Percentiles rank a stretch among this genome's conserved stretches.
Evolutionary conservation across 2,113 vertebrate species (phyloP).

Genomic region (Beaufortia kweichowensis): DNA sequence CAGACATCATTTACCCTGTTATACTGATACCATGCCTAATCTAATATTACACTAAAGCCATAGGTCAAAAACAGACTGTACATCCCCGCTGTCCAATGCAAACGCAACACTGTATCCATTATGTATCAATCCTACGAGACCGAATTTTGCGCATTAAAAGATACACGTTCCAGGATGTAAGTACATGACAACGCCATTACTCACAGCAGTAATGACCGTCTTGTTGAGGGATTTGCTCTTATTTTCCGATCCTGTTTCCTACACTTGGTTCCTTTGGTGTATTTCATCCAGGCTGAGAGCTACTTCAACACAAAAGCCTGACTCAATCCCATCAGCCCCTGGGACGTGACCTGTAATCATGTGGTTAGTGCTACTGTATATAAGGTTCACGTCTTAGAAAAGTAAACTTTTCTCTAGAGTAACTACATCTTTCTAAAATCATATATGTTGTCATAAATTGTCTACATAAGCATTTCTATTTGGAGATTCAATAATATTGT

Average conservation of each 20-base stretch:
- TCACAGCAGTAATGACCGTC: conserved; percentile 23
- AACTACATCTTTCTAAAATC: conserved; percentile 32
- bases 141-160: conserved; percentile 12
- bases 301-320: conserved; percentile 41
- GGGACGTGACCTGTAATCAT: background rate
- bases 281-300: conserved; percentile 7
- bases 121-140: background rate
- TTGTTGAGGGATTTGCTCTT: conserved; percentile 25
- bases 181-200: conserved; percentile 26
- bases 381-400: conserved; percentile 37
- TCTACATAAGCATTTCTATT: background rate
- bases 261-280: conserved; percentile 32
- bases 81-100: background rate
- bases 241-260: conserved; percentile 53
- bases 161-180: conserved; percentile 13
- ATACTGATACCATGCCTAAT: background rate
- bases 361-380: conserved; percentile 8
- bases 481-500: background rate
- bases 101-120: conserved; percentile 11
- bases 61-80: conserved; percentile 2
- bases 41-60: background rate
- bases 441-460: background rate
- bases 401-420: conserved; percentile 24
- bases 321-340: background rate
- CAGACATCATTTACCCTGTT: conserved; percentile 1